phyloP scores from a whole-genome alignment of 1,140 invertebrate genomes.

The Ericerus pela region DNA sequence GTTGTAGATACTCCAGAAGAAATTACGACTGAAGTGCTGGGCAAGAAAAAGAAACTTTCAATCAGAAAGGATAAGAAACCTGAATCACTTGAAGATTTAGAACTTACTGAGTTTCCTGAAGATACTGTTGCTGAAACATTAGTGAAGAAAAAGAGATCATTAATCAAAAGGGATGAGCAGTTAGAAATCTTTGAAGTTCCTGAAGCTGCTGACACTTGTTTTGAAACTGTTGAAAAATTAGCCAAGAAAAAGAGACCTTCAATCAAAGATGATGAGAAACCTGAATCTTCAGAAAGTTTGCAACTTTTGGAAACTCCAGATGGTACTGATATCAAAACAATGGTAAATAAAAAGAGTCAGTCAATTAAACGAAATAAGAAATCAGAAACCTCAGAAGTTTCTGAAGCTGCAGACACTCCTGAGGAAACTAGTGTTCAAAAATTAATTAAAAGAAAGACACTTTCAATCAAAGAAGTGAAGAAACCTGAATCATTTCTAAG shows the following conservation, averaged over 20 bases:
- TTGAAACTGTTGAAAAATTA: too few relatives aligned
- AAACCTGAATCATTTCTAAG: background rate
- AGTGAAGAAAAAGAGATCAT: background rate
- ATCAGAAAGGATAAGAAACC: conserved; percentile 16
- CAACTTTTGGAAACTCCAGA: too few relatives aligned
- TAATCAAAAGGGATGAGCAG: background rate
- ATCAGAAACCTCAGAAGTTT: too few relatives aligned
- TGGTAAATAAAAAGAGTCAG: too few relatives aligned
- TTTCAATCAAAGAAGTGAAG: background rate
- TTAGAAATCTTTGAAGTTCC: too few relatives aligned
- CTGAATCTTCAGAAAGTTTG: too few relatives aligned
- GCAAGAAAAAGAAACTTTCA: conserved; percentile 3
- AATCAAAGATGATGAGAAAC: background rate
- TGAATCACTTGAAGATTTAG: background rate
- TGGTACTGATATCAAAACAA: too few relatives aligned
- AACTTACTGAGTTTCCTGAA: background rate
- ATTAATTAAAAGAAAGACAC: too few relatives aligned
- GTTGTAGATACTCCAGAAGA: conserved; percentile 17
- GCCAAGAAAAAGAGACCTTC: conserved; percentile 2
- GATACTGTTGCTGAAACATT: background rate
- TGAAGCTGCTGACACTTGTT: too few relatives aligned
- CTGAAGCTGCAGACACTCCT: too few relatives aligned
- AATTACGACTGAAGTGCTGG: conserved; percentile 12
- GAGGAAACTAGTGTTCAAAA: too few relatives aligned
- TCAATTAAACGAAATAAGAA: too few relatives aligned